These are phyloP conservation scores for Caenorhabditis tropicalis DNA, from an alignment of 1,140 invertebrate genomes.

Conservation along the genomic window DNA sequence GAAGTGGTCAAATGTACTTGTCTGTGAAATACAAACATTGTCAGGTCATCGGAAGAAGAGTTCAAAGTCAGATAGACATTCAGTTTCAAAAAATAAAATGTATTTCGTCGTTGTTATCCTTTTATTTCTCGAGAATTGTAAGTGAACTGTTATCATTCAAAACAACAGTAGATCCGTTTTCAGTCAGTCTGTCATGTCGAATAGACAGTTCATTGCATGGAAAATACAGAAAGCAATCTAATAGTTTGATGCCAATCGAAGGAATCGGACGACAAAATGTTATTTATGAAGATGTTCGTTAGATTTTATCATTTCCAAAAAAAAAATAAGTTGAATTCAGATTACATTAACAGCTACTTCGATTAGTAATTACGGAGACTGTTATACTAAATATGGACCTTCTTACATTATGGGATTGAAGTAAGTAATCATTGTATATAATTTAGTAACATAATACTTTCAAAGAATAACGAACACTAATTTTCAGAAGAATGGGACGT, in stretches of 20 bases:
- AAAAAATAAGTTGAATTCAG: neutral
- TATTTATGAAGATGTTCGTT: constrained; percentile 42
- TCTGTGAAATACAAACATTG: neutral
- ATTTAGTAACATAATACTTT: too few species aligned
- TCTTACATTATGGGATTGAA: constrained; percentile 48
- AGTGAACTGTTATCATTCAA: neutral
- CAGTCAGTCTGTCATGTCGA: neutral
- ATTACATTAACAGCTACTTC: constrained; percentile 43
- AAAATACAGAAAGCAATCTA: constrained; percentile 30
- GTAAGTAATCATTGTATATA: too few species aligned
- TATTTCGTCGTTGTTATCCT: constrained; percentile 14
- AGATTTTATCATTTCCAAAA: neutral
- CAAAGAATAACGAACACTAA: neutral
- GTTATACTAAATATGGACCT: constrained; percentile 12
- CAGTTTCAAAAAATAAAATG: neutral
- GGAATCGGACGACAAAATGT: neutral
- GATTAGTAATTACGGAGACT: constrained; percentile 47
- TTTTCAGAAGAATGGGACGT: constrained; percentile 37
- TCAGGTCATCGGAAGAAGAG: neutral
- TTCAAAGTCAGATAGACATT: neutral
- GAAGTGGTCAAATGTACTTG: constrained; percentile 5
- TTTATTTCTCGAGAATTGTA: neutral
- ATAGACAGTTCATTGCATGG: constrained; percentile 38
- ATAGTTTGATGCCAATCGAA: constrained; percentile 1
- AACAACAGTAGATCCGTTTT: neutral